Conservation (phyloP, 2,113 vertebrate species). For the Epinephelus cyanopodus region DNA sequence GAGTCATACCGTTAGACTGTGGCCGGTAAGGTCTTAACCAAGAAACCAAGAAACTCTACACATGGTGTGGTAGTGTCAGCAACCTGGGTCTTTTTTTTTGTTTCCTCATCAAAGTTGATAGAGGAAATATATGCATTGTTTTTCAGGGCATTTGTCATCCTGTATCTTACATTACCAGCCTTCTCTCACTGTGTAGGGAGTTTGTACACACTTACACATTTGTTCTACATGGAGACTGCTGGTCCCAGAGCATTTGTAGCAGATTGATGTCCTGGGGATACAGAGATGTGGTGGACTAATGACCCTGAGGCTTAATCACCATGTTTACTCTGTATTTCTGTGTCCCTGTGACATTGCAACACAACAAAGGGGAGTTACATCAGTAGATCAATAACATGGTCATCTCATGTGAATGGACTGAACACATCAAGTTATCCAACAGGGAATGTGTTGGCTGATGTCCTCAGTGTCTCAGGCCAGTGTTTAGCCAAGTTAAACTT, state of each 20-base stretch:
- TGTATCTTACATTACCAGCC: neutral
- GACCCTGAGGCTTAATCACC: constrained; percentile 64
- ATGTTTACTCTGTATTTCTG: constrained; percentile 56
- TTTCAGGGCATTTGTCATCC: neutral
- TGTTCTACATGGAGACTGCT: neutral
- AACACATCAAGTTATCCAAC: neutral
- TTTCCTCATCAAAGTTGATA: too few species aligned
- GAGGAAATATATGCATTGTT: neutral
- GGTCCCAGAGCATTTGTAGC: constrained; percentile 32
- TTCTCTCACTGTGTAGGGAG: neutral
- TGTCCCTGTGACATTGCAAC: constrained; percentile 14
- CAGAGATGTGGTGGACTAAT: constrained; percentile 55
- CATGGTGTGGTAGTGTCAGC: too few species aligned
- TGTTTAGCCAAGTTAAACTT: constrained; percentile 10
- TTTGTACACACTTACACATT: constrained; percentile 23
- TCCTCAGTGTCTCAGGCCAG: neutral
- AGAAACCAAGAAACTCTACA: too few species aligned
- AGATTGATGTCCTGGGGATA: constrained; percentile 57
- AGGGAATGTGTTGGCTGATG: neutral
- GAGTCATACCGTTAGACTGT: too few species aligned
- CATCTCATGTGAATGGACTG: neutral
- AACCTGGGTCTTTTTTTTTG: too few species aligned
- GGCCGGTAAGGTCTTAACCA: too few species aligned
- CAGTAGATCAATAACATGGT: constrained; percentile 20
- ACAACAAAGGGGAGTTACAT: constrained; percentile 36